Conservation (phyloP, 2,797 vertebrate species). For the Anolis apletophallus region DNA sequence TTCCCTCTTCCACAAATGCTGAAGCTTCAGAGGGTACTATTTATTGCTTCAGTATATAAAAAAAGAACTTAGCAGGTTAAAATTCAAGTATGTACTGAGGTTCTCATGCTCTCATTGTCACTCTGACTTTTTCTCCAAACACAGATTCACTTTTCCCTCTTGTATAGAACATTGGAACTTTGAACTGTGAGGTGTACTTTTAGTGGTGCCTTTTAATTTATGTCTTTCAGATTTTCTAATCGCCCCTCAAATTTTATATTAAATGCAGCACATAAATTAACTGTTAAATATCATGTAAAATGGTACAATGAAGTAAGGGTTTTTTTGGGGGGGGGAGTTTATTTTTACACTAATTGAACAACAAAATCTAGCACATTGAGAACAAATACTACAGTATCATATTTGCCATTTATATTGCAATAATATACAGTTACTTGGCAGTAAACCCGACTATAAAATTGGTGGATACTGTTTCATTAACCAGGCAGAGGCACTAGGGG, state of each 20-base stretch:
- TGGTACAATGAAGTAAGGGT: neutral
- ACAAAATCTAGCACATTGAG: too few relatives aligned
- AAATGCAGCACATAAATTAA: neutral
- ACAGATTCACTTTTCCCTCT: neutral
- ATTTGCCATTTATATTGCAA: too few relatives aligned
- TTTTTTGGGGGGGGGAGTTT: neutral
- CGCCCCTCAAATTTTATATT: neutral
- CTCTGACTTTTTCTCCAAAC: neutral
- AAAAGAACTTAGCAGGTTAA: neutral
- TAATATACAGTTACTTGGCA: too few relatives aligned
- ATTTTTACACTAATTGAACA: too few relatives aligned
- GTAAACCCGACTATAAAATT: too few relatives aligned
- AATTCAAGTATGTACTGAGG: neutral
- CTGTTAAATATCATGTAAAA: neutral
- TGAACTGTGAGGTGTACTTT: neutral
- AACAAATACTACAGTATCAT: too few relatives aligned
- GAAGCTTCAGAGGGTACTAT: neutral
- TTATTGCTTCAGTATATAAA: slow-evolving; percentile 12
- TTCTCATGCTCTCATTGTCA: neutral
- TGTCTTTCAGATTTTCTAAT: neutral
- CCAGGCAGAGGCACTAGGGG: too few relatives aligned
- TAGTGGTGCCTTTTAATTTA: neutral
- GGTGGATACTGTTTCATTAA: too few relatives aligned
- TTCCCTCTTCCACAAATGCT: neutral
- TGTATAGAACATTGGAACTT: neutral